Base-by-base conservation (phyloP, 2,888 invertebrate species). In the Gibbula magus region DNA sequence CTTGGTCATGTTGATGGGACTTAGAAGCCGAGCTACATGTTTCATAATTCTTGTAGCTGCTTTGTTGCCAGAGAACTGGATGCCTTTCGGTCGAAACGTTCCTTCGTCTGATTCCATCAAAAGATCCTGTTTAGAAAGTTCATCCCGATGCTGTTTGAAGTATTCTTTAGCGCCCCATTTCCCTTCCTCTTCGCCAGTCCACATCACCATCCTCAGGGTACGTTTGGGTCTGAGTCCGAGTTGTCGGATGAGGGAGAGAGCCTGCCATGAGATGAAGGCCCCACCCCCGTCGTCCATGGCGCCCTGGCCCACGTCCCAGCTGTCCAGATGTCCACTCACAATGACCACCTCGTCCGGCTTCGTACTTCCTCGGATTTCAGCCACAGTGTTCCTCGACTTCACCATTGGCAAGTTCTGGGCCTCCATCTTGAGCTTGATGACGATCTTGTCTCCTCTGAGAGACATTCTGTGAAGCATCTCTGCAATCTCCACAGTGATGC, bases 81-180 rank as follows among this genome's bases (percentile, higher is more conserved):
- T 93, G 13, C 96, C 97, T 7, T 94, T 89, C 0, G 96, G 96
- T 20, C 94, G 94, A 89, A 97, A 97, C 1, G 96, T 96, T 3
- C 97, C 97, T 88, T 94, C 94, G 91, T 97, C 97, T 0, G 96
- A 96, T 93, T 97, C 97, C 95, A 97, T 95, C 0, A 96, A 95
- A 75, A 96, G 95, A 89, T 95, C 95, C 80, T 96, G 95, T 84
- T 96, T 95, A 3, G 94, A 90, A 51, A 94, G 91, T 83, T 95
- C 94, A 73, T 94, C 90, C 18, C 76, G 56, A 77, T 84, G 82
- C 4, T 54, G 54, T 52, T 78, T 29, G 51, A 78, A 85, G 66
- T 85, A 85, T 16, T 81, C 78, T 39, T 80, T 67, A 3, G 82
- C 82, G 8, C 84, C 84, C 5, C 74, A 70, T 8, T 81, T 2